Percentiles rank a stretch among this genome's conserved stretches.
Conservation (phyloP, 2,888 invertebrate genomes). For the Acleris cristana region DNA sequence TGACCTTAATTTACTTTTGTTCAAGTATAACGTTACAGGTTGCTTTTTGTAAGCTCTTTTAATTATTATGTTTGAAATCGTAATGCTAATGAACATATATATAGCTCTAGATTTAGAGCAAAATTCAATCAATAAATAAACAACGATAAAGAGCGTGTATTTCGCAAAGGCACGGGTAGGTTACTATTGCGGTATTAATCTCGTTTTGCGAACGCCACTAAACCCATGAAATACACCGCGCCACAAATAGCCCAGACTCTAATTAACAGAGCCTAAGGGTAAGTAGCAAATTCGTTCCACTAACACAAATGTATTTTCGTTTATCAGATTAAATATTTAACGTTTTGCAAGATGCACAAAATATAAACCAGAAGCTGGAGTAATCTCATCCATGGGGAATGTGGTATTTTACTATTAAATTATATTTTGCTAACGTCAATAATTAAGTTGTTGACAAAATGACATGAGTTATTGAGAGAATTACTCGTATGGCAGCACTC, state of each 20-base stretch:
- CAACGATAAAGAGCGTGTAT: constrained; percentile 41
- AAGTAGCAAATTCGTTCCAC: constrained; percentile 40
- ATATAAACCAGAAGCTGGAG: background rate
- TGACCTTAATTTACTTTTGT: constrained; percentile 70
- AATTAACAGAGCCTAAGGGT: constrained; percentile 51
- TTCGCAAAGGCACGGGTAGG: constrained; percentile 48
- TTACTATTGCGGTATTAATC: constrained; percentile 50
- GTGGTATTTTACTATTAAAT: too few species aligned
- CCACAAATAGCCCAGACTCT: constrained; percentile 45
- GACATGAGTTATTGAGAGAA: too few species aligned
- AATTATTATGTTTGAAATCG: constrained; percentile 6
- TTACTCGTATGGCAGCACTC: too few species aligned
- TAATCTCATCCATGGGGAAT: too few species aligned
- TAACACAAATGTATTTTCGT: constrained; percentile 33
- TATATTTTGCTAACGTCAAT: too few species aligned
- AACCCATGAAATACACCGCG: constrained; percentile 44
- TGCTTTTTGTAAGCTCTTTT: constrained; percentile 49
- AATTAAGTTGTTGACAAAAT: too few species aligned
- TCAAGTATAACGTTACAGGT: constrained; percentile 64
- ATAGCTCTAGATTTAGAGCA: background rate
- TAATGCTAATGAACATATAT: too few species aligned
- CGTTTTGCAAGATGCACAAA: background rate
- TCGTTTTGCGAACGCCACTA: constrained; percentile 45
- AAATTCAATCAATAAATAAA: constrained; percentile 33
- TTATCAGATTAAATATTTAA: background rate